Base-by-base conservation (phyloP, 2,113 vertebrate species). In the Dromiciops gliroides region DNA sequence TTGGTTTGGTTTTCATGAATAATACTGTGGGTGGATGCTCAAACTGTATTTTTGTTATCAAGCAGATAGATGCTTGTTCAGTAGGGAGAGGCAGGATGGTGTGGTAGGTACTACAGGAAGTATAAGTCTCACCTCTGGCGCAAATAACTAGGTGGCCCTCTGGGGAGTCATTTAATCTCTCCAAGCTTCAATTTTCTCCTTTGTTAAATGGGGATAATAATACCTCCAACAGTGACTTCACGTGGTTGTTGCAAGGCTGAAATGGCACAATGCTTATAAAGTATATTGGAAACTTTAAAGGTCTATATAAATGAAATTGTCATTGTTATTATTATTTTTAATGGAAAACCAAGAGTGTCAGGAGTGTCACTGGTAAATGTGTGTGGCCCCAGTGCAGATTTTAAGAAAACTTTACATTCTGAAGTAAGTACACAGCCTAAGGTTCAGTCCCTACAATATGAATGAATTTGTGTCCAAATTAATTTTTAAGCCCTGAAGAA, bases 381-480 rank as follows among this genome's bases (percentile, higher is more conserved):
- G 51, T 48, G 0, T 52, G 22, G 91, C 31, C 16, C 10, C 1
- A 11, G 25, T 3, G 23, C 19, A 48, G 19, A 67, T 37, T 67
- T 26, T 90, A 44, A 89, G 88, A 93, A 95, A 95, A 83, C 25
- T n/a, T 48, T 14, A 11, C 60, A 3, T 53, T 91, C 47, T 93
- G 50, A 91, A 89, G n/a, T 51, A 8, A 31, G 22, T 8, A 0
- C 90, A 91, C 9, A 26, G 22, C 52, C 52, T 67, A 3, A n/a
- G 95, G 0, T 12, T 56, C 16, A 49, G 22, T 92, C 48, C 48
- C 48, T 94, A 95, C 2, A 0, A 14, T 25, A 89, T 48, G 51
- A 93, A 49, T 93, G 91, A 75, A 91, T 48, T 90, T 94, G 90
- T 90, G 53, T 89, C 44, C 50, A n/a, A 89, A 93, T 67, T 67